Percentiles rank a stretch among this genome's conserved stretches.
These are phyloP conservation scores for Sapajus apella DNA, from an alignment of 2,113 vertebrate species.

Conservation along the genomic window DNA sequence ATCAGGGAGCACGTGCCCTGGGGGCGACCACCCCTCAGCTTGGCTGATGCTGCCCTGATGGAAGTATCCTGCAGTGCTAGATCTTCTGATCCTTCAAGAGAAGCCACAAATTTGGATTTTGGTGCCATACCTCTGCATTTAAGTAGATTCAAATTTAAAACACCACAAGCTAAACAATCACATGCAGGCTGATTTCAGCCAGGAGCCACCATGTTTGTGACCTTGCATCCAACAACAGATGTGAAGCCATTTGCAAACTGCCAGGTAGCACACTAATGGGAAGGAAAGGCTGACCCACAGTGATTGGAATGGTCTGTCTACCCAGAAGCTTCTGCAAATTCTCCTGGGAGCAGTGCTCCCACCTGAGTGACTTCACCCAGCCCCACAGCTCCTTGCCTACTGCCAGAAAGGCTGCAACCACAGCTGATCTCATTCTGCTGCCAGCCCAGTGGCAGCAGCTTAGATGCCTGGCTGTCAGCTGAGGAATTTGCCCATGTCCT, in stretches of 20 bases:
- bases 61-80: not conserved
- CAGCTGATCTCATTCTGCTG: not conserved
- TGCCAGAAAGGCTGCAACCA: not conserved
- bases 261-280: not conserved
- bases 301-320: not conserved
- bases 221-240: not conserved
- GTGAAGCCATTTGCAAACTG: not conserved
- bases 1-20: accelerated
- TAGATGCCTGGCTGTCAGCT: not conserved
- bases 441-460: not conserved
- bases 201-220: not conserved
- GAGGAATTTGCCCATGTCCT: not conserved
- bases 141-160: not conserved
- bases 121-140: not conserved
- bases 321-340: not conserved
- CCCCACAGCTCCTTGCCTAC: not conserved
- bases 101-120: not conserved
- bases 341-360: not conserved
- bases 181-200: not conserved
- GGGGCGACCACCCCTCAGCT: not conserved
- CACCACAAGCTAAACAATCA: not conserved
- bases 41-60: not conserved
- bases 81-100: not conserved
- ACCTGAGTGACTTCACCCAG: not conserved
- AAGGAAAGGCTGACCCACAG: not conserved